Evolutionary conservation across 2,113 vertebrate genomes (phyloP), one percentile per base, ranked within the genome.

Genomic region (Semicossyphus pulcher): DNA sequence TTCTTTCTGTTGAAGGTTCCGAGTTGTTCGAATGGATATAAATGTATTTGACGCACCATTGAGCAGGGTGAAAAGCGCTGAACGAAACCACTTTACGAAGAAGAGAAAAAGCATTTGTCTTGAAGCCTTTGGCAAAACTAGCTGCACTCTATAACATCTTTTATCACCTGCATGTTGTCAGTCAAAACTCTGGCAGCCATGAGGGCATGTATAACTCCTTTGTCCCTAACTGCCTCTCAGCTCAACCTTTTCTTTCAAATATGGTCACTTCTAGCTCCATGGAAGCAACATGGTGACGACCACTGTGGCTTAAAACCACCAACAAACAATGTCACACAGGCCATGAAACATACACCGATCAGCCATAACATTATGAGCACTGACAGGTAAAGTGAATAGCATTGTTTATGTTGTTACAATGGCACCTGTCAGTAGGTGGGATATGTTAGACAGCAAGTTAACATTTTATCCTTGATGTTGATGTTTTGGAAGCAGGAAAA

Each of bases 41-140:
- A 69, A 85, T 79, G 74, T 72, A 65, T 81, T 76, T 80, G n/a
- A 72, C 1, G 42, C 78, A 53, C 66, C 78, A 61, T 14, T 78
- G 72, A 71, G 37, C 80, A 44, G 48, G 61, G 48, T 63, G 66
- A 82, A 87, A 72, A 51, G 65, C 31, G 2, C 25, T 66, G 78
- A 86, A 32, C 75, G 68, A 58, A 79, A 80, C 49, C 34, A 48
- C 18, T 74, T 68, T 28, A 16, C n/a, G 44, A 39, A 21, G 10
- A 41, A 26, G 29, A 44, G 16, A 34, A 60, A 54, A 72, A n/a
- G 23, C 2, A 1, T 72, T 61, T 65, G 31, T 59, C 11, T 31
- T 67, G 75, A 65, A 41, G 63, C 75, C 64, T 45, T 15, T 41
- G 44, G 74, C 68, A 39, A 47, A 63, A 61, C 42, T 25, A 31